Evolutionary conservation across 2,888 invertebrate species (phyloP).

Genomic region (Heliconius ethilla): DNA sequence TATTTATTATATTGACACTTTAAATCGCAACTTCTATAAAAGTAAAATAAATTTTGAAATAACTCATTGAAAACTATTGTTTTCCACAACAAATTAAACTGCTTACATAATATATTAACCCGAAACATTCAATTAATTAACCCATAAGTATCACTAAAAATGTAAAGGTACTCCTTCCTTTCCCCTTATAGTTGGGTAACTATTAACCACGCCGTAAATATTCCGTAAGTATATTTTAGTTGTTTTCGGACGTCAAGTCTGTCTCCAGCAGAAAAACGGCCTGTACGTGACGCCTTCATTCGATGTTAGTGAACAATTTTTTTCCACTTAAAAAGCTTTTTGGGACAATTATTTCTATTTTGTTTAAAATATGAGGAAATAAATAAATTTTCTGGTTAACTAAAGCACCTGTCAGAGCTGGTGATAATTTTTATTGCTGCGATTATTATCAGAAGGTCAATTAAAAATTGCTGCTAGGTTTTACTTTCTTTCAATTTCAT

Average conservation of each 20-base stretch:
- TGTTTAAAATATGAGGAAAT: neutral
- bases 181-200: neutral
- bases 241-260: constrained; percentile 50
- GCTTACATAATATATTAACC: no score
- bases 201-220: constrained; percentile 35
- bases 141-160: no score
- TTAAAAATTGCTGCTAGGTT: no score
- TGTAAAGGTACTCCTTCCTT: neutral
- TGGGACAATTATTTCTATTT: constrained; percentile 11
- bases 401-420: neutral
- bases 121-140: no score
- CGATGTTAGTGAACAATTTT: constrained; percentile 48
- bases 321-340: constrained; percentile 24
- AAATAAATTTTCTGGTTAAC: neutral
- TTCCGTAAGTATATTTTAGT: constrained; percentile 45
- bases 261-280: constrained; percentile 58
- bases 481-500: no score
- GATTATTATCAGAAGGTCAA: no score
- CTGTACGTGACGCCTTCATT: constrained; percentile 64
- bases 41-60: no score
- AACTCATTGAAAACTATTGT: no score
- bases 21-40: no score
- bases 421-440: no score
- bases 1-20: no score
- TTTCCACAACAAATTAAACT: no score